Evolutionary conservation across 2,797 vertebrate genomes (phyloP).

Genomic region (Eurystomus glaucurus): DNA sequence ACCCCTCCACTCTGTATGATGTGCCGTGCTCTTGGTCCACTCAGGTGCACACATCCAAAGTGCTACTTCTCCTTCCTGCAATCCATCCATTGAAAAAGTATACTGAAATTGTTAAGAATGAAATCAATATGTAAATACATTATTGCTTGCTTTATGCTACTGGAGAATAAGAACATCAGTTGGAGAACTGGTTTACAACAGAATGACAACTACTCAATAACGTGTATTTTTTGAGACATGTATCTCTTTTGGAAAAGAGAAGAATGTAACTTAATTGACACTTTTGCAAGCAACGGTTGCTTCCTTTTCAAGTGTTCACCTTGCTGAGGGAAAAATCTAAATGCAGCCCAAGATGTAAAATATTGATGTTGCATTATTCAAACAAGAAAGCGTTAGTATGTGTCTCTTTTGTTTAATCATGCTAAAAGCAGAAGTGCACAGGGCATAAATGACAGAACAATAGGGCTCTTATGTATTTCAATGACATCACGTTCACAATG

Average conservation of each 20-base stretch:
- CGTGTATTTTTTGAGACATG: neutral
- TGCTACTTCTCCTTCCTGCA: neutral
- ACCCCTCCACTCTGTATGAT: accelerated
- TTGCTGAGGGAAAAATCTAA: conserved; percentile 60
- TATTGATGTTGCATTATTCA: conserved; percentile 73
- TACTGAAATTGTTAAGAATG: neutral
- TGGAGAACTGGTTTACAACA: conserved; percentile 21
- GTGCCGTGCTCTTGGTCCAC: neutral
- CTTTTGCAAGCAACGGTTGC: conserved; percentile 19
- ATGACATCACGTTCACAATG: conserved; percentile 63
- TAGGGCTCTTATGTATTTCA: conserved; percentile 65
- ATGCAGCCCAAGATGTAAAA: conserved; percentile 68
- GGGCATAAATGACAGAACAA: conserved; percentile 78
- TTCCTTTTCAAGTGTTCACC: conserved; percentile 31
- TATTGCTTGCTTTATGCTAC: neutral
- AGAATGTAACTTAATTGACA: conserved; percentile 51
- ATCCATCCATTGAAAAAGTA: neutral
- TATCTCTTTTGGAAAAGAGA: conserved; percentile 23
- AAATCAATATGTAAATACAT: neutral
- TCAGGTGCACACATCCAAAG: neutral
- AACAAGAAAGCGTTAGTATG: conserved; percentile 52
- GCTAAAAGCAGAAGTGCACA: conserved; percentile 72
- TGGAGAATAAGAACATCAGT: neutral
- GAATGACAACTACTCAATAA: conserved; percentile 49
- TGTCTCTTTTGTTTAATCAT: conserved; percentile 72